Evolutionary conservation across 2,888 invertebrate genomes (phyloP), one percentile per base, ranked within the genome.

Genomic region (Melieria omissa): DNA sequence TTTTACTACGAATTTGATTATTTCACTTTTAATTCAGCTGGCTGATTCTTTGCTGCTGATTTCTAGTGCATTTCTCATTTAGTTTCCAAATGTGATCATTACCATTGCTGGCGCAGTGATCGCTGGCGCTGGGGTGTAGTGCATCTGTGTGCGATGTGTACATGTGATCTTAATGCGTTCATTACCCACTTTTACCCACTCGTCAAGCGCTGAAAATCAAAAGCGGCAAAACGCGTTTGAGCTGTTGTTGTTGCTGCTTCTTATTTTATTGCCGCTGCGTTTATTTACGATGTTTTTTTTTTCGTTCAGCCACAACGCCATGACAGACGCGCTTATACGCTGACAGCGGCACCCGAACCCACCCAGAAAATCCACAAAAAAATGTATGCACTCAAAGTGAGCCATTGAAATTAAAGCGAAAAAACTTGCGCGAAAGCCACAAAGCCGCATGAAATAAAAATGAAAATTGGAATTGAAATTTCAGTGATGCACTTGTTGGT

Each of bases 171-270:
- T 42, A 41, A 52, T 64, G 29, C 8, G n/a, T 64, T 52, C 42
- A 52, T 41, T 64, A 14, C 52, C 64, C 54, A 65, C 64, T 65
- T 52, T 65, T 65, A 54, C 44, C 54, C 49, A 42, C 2, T 12
- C 64, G 9, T 41, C 9, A 41, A 52, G 64, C 42, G 41, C 46
- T 42, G 29, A 65, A 54, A 65, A 65, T 54, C 64, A 65, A 65
- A 65, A 54, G 64, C 64, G 64, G 64, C 44, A 54, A 44, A 54
- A 54, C 64, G 64, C 64, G 64, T 54, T 65, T 54, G 49, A 65
- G 52, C 64, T 65, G 54, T 65, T 44, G 52, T 42, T 54, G 5
- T 57, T 57, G 57, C 1, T 4, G 29, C 4, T 57, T 5, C 16
- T 29, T 12, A 54, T 5, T n/a, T 14, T 29, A 29, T 29, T 29